These are phyloP conservation scores for Micronycteris hirsuta DNA, from an alignment of 2,113 vertebrate species.

Conservation along the genomic window DNA sequence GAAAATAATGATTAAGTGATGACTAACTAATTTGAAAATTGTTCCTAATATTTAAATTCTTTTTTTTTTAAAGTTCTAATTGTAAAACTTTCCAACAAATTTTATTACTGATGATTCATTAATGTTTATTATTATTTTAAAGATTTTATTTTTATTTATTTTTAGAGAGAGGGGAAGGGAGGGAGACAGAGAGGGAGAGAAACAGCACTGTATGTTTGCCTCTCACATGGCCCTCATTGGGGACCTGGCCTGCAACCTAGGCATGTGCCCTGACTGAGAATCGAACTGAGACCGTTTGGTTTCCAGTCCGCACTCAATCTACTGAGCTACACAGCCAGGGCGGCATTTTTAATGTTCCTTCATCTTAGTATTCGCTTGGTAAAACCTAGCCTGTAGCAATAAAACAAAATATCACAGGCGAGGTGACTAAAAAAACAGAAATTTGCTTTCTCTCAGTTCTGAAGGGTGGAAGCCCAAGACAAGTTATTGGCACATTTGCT, in stretches of 20 bases:
- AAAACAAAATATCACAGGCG: not conserved
- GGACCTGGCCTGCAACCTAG: too few species aligned
- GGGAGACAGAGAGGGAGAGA: too few species aligned
- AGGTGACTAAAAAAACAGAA: not conserved
- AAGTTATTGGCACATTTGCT: not conserved
- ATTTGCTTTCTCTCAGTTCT: not conserved
- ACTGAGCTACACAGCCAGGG: too few species aligned
- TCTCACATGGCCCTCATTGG: too few species aligned
- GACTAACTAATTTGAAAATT: conserved; percentile 41
- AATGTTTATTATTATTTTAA: too few species aligned
- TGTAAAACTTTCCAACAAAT: not conserved
- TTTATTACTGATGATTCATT: not conserved
- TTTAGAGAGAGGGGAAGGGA: too few species aligned
- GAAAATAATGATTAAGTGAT: conserved; percentile 43
- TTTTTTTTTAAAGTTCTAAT: conserved; percentile 24
- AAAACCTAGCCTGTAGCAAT: not conserved
- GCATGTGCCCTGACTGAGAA: too few species aligned
- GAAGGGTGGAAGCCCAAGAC: not conserved
- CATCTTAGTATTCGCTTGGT: not conserved
- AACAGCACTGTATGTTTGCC: too few species aligned
- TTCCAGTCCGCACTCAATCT: too few species aligned
- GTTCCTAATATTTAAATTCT: conserved; percentile 11
- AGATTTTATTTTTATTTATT: too few species aligned
- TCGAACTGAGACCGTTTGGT: too few species aligned
- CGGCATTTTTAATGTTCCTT: not conserved